Base-by-base conservation (phyloP, 1,140 invertebrate genomes). In the Parasteatoda tepidariorum region DNA sequence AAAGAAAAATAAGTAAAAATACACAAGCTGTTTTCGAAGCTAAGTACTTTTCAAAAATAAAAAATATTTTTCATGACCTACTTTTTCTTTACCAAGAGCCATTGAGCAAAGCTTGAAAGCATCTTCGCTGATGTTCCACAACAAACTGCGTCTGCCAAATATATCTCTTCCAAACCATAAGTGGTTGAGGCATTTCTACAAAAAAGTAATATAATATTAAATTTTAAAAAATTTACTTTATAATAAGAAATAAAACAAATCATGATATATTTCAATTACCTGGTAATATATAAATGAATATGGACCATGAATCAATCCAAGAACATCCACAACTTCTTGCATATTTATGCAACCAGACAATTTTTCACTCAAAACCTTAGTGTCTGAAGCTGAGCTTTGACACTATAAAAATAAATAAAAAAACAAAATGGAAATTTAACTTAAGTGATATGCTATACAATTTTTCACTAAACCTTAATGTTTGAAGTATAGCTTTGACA, bases 131-230 rank as follows among this genome's bases (percentile, higher is more conserved):
- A 34, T 61, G 22, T 88, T 92, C 87, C 95, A 91, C 22, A 97
- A 89, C 48, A 97, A 90, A 89, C 95, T 95, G 84, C 95, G 92
- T 85, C 96, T 91, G 30, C 97, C 97, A 88, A 96, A 93, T 84
- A 91, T 90, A 90, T 98, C 97, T 88, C 96, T 91, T 7, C 93
- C 93, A 90, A 97, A 97, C 90, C 94, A 97, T 48, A 98, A 18
- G n/a, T 4, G 31, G 26, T n/a, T 61, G 64, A 61, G n/a, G n/a
- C 48, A n/a, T 22, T 48, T 34, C 76, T 79, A 28, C 26, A 68
- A 79, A 15, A 57, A 59, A 0, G 28, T 61, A 61, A 0, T 15
- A 15, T 11, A 33, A 2, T 11, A 3, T 33, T 64, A 38, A 18
- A 41, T 22, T 38, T 30, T 41, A 64, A 34, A 24, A 2, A 31